Evolutionary conservation across 2,797 vertebrate genomes (phyloP).

Genomic region (Pipistrellus pygmaeus): DNA sequence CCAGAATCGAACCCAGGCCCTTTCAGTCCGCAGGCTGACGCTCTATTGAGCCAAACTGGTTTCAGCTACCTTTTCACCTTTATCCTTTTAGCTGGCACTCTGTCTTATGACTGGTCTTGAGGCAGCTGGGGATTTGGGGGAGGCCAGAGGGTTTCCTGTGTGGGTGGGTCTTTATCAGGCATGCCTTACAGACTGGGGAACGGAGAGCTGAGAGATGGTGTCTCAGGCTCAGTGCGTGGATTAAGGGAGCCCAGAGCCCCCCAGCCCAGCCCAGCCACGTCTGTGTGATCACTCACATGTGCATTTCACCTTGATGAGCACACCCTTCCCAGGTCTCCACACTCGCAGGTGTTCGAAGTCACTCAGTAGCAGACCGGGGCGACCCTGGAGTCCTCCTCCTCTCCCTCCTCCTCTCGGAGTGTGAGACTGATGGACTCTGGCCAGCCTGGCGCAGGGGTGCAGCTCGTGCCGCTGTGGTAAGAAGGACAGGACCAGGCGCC

Average conservation of each 20-base stretch:
- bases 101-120: background rate
- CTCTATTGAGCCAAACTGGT: no score
- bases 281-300: constrained; percentile 92
- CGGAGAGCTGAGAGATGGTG: background rate
- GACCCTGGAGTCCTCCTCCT: constrained; percentile 98
- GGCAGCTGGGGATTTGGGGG: background rate
- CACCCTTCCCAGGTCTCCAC: constrained; percentile 94
- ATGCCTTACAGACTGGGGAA: background rate
- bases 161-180: background rate
- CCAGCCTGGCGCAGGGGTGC: constrained; percentile 94
- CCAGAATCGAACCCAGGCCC: no score
- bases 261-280: background rate
- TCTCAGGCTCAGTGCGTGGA: background rate
- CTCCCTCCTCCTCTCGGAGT: constrained; percentile 97
- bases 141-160: background rate
- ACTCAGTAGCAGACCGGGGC: constrained; percentile 95
- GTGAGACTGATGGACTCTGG: constrained; percentile 96
- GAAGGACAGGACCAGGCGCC: background rate
- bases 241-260: background rate
- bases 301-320: constrained; percentile 98
- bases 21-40: no score
- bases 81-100: background rate
- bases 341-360: constrained; percentile 97
- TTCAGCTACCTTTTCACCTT: background rate
- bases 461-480: constrained; percentile 90